Base-by-base conservation (phyloP, 2,113 vertebrate species). In the Seriola dumerili region DNA sequence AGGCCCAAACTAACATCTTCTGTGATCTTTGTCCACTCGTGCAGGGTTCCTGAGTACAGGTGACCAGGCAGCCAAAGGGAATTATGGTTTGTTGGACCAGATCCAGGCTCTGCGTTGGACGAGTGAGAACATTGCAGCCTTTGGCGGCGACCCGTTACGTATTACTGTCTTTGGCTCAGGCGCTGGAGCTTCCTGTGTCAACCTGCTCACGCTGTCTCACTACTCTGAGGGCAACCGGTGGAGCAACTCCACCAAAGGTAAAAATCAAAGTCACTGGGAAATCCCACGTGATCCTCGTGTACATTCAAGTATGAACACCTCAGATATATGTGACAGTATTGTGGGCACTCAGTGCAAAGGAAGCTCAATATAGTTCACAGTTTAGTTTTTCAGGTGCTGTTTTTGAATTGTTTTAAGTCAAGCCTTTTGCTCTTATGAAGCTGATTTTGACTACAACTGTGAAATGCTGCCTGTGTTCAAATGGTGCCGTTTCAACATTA, bases 211-310 rank as follows among this genome's bases (percentile, higher is more conserved):
- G 71, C 95, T 99, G 92, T 99, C 98, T 94, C 98, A 99, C 97
- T 99, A 99, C 95, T 99, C 98, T 91, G 98, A 99, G 97, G 98
- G 98, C 94, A 99, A 99, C 97, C 98, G 98, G 96, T 99, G 98
- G 98, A 99, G 98, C 97, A 99, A 99, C 97, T 99, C 98, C 93
- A 99, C 98, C 94, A 99, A 99, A 99, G 98, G 98, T 99, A 97
- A 95, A 95, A 95, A 93, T 8, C 13, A 12, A 8, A 50, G n/a
- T 36, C 29, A 57, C 8, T 0, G 8, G 29, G 32, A 29, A 52
- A n/a, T 25, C 40, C 7, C 3, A 8, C 13, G 29, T 21, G 50
- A 29, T 57, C 16, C 19, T 64, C 68, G 52, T 48, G 38, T n/a
- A 0, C 23, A 17, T 68, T 29, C 38, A 17, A 46, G 23, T 46